Evolutionary conservation across 2,888 invertebrate genomes (phyloP).

Genomic region (Eudemis profundana): DNA sequence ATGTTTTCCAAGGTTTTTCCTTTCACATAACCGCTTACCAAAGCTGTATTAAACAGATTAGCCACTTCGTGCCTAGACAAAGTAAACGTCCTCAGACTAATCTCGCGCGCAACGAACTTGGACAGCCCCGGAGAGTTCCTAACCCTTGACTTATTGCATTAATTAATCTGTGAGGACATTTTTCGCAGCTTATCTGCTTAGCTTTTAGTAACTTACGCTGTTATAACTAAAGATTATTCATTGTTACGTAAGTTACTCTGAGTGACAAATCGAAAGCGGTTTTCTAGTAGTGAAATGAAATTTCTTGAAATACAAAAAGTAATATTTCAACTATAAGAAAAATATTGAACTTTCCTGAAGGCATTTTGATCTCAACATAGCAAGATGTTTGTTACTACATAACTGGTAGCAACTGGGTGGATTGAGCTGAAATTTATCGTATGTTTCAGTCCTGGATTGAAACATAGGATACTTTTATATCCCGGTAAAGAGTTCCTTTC

Average conservation of each 20-base stretch:
- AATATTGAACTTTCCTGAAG: too few species aligned
- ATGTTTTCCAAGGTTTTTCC: neutral
- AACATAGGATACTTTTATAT: too few species aligned
- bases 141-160: constrained; percentile 50
- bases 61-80: constrained; percentile 6
- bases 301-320: too few species aligned
- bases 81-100: constrained; percentile 33
- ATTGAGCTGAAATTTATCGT: too few species aligned
- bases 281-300: too few species aligned
- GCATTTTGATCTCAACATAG: too few species aligned
- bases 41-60: constrained; percentile 16
- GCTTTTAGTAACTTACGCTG: neutral
- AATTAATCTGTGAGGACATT: constrained; percentile 49
- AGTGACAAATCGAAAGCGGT: too few species aligned
- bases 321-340: too few species aligned
- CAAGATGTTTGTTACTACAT: too few species aligned
- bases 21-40: neutral
- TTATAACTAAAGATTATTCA: constrained; percentile 5
- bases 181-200: constrained; percentile 44
- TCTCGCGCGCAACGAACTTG: constrained; percentile 17
- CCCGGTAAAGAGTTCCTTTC: too few species aligned
- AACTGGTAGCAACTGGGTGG: too few species aligned
- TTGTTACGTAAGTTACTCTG: neutral
- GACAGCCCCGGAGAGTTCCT: constrained; percentile 9
- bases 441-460: too few species aligned